Conservation (phyloP, 2,888 invertebrate genomes). For the Drosophila rellima region DNA sequence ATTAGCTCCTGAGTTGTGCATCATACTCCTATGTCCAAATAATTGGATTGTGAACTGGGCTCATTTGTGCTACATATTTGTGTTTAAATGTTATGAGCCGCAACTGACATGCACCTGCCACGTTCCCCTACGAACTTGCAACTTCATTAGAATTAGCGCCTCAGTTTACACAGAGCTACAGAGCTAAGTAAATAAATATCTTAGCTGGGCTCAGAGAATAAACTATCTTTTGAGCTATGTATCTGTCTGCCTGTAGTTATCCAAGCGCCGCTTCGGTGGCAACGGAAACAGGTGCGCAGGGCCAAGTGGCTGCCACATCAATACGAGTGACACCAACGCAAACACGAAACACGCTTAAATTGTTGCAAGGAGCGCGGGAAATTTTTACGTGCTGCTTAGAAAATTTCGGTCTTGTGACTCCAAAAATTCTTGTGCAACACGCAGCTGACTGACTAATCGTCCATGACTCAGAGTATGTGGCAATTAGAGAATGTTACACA, state of each 20-base stretch:
- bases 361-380: conserved; percentile 42
- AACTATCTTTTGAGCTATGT: conserved; percentile 14
- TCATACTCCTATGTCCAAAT: conserved; percentile 31
- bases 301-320: conserved; percentile 37
- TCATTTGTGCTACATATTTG: conserved; percentile 25
- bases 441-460: conserved; percentile 67
- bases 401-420: conserved; percentile 46
- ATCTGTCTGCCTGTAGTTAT: conserved; percentile 20
- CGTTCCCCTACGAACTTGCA: conserved; percentile 47
- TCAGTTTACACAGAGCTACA: conserved; percentile 31
- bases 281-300: conserved; percentile 73
- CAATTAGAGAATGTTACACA: conserved; percentile 69
- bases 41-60: conserved; percentile 40
- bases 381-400: conserved; percentile 4
- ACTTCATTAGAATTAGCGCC: conserved; percentile 74
- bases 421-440: conserved; percentile 60
- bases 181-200: conserved; percentile 77
- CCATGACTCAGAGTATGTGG: conserved; percentile 71
- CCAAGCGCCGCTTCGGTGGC: conserved; percentile 53
- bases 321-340: conserved; percentile 60
- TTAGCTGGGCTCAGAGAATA: conserved; percentile 25
- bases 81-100: conserved; percentile 28
- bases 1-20: conserved; percentile 47
- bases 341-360: conserved; percentile 24
- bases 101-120: conserved; percentile 65